These are phyloP conservation scores for Nerophis ophidion DNA, from an alignment of 2,113 vertebrate species.

Conservation along the genomic window DNA sequence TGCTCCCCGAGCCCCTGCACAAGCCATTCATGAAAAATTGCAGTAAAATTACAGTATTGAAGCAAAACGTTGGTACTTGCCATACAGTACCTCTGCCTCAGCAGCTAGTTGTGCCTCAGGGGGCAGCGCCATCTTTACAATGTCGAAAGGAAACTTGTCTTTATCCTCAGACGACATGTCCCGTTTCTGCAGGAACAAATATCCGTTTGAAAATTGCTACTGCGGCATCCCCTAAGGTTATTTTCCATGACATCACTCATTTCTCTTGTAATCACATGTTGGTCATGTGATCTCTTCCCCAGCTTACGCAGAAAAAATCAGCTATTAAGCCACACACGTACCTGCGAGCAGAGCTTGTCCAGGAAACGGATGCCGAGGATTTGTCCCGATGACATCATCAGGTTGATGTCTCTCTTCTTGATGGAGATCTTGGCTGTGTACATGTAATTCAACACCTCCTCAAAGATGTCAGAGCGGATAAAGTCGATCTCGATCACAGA, in stretches of 20 bases:
- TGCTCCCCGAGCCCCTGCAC: conserved; percentile 87
- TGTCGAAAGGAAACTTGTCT: conserved; percentile 66
- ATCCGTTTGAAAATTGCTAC: not conserved
- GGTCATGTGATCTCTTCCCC: not conserved
- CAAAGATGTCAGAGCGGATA: conserved; percentile 92
- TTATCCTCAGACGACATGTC: conserved; percentile 85
- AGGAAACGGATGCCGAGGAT: conserved; percentile 95
- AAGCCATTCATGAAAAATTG: not conserved
- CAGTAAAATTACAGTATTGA: not conserved
- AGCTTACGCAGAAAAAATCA: no score
- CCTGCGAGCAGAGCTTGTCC: conserved; percentile 95
- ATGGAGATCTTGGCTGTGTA: conserved; percentile 95
- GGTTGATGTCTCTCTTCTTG: conserved; percentile 93
- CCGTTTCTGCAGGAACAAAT: conserved; percentile 75
- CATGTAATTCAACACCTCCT: conserved; percentile 98
- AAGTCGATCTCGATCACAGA: conserved; percentile 98
- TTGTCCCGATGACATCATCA: conserved; percentile 98
- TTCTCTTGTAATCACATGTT: not conserved
- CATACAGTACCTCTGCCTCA: conserved; percentile 41
- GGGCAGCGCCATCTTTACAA: conserved; percentile 67
- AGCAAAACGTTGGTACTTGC: not conserved
- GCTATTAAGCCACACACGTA: conserved; percentile 21
- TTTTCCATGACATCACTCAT: no score
- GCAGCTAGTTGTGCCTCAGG: conserved; percentile 59
- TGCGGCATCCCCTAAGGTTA: no score